Percentiles rank a stretch among this genome's conserved stretches.
Conservation (phyloP, 2,113 vertebrate genomes). For the Vulpes lagopus region DNA sequence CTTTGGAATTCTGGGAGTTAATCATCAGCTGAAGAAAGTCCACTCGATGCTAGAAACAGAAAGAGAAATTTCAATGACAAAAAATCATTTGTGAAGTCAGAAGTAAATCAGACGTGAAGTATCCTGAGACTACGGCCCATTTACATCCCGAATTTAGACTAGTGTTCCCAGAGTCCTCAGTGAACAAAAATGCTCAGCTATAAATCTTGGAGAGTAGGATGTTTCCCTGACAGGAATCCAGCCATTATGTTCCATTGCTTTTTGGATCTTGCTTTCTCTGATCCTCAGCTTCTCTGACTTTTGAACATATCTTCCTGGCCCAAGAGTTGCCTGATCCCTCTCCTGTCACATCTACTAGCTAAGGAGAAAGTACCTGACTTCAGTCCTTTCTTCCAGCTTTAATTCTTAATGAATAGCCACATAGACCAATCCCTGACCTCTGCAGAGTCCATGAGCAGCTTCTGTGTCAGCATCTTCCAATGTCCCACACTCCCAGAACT, state of each 20-base stretch:
- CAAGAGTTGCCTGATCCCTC: background rate
- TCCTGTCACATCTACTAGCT: background rate
- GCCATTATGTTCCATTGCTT: background rate
- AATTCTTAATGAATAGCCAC: background rate
- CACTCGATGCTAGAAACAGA: conserved; percentile 86
- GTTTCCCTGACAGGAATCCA: background rate
- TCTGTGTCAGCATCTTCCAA: background rate
- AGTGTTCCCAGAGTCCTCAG: too few relatives aligned
- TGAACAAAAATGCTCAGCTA: too few relatives aligned
- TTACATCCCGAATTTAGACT: too few relatives aligned
- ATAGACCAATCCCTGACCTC: background rate
- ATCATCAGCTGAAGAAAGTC: conserved; percentile 95
- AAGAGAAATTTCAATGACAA: background rate
- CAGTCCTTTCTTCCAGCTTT: background rate
- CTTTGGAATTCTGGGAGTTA: conserved; percentile 86
- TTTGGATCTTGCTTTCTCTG: background rate
- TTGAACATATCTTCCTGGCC: background rate
- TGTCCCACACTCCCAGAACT: background rate
- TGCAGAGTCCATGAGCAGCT: background rate
- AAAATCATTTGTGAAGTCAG: background rate
- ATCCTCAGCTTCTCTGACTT: background rate
- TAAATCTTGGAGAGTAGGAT: background rate
- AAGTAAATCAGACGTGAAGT: background rate
- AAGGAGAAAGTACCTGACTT: background rate
- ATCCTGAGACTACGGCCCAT: too few relatives aligned